phyloP scores from a whole-genome alignment of 2,888 invertebrate genomes.

The Dynastes tityus region DNA sequence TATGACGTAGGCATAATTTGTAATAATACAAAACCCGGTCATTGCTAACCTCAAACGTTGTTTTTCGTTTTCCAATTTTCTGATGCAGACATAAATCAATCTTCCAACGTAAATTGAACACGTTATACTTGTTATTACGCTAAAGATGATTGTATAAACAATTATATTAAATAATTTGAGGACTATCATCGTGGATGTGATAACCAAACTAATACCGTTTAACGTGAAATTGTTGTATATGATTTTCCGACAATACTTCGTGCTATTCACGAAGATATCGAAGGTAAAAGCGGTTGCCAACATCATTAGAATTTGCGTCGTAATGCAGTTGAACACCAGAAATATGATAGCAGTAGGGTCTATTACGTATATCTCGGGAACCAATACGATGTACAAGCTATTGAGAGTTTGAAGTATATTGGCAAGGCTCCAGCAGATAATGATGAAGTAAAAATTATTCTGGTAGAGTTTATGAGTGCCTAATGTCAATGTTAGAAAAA shows the following conservation, averaged over 20 bases:
- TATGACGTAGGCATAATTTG: background rate
- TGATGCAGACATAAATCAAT: background rate
- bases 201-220: background rate
- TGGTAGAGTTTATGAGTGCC: background rate
- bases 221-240: background rate
- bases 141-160: background rate
- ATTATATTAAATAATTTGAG: background rate
- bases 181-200: background rate
- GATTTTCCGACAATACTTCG: background rate
- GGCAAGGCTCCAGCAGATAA: background rate
- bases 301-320: background rate
- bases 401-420: slow-evolving; percentile 5
- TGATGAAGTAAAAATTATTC: slow-evolving; percentile 12
- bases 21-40: background rate
- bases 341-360: background rate
- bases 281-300: background rate
- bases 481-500: slow-evolving; percentile 5
- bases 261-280: slow-evolving; percentile 8
- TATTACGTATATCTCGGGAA: background rate
- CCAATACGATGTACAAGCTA: background rate
- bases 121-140: background rate
- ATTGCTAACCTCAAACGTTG: background rate
- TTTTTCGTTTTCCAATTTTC: background rate
- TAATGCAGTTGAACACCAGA: background rate
- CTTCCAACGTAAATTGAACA: background rate